Conservation (phyloP, 2,888 invertebrate species). For the Drymonia ruficornis region DNA sequence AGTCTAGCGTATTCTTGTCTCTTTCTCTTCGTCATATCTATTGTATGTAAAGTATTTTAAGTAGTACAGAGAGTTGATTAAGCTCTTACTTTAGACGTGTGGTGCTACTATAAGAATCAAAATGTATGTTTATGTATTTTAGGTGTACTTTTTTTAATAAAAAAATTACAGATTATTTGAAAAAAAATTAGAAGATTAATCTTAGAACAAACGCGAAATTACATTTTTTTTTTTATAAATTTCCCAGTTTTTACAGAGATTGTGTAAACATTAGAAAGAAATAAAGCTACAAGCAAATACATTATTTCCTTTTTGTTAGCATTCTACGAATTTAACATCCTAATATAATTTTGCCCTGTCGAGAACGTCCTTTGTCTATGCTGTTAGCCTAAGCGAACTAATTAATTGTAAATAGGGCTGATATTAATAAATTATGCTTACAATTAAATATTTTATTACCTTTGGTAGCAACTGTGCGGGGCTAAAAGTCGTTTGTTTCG, state of each 20-base stretch:
- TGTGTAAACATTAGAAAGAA: background rate
- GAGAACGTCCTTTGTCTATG: constrained; percentile 56
- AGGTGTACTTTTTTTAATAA: too few species aligned
- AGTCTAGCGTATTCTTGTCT: constrained; percentile 38
- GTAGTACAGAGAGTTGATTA: constrained; percentile 28
- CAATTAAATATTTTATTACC: background rate
- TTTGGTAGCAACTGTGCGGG: background rate
- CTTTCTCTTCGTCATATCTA: constrained; percentile 57
- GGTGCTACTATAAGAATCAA: constrained; percentile 65
- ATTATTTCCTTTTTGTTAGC: too few species aligned
- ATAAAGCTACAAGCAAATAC: background rate
- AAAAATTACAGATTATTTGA: too few species aligned
- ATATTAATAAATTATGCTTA: constrained; percentile 25
- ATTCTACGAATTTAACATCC: constrained; percentile 6
- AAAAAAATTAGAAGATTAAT: too few species aligned
- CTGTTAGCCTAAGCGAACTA: constrained; percentile 32
- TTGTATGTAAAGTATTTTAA: constrained; percentile 24
- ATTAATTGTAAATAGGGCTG: constrained; percentile 25
- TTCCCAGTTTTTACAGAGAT: background rate
- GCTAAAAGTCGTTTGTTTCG: too few species aligned
- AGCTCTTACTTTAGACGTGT: constrained; percentile 60
- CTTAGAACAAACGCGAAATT: too few species aligned
- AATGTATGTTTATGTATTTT: background rate
- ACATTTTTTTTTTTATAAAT: background rate
- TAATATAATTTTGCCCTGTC: constrained; percentile 57